These are phyloP conservation scores for Globicephala melas DNA, from an alignment of 2,113 vertebrate genomes.

Conservation along the genomic window DNA sequence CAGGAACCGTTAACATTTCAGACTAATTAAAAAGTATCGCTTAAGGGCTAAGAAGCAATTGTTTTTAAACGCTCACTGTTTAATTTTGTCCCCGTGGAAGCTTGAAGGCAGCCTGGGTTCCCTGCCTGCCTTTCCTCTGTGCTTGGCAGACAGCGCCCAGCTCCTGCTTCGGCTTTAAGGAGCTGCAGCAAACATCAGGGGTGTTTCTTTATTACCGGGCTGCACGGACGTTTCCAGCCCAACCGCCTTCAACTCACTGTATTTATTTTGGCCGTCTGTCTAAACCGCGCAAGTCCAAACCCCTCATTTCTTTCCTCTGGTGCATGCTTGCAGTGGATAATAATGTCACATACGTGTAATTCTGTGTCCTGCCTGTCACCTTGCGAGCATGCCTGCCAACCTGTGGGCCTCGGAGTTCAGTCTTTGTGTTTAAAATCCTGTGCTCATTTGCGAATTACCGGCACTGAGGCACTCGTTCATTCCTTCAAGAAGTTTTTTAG, in stretches of 20 bases:
- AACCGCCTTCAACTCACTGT: not conserved
- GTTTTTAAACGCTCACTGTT: not conserved
- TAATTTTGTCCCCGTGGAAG: not conserved
- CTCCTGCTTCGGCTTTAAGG: not conserved
- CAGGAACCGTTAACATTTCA: conserved; percentile 13
- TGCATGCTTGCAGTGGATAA: not conserved
- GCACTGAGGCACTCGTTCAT: not conserved
- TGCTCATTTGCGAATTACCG: rapidly evolving
- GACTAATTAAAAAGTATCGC: conserved; percentile 31
- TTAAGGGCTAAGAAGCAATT: not conserved
- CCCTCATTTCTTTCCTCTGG: conserved; percentile 13
- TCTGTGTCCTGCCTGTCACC: conserved; percentile 5
- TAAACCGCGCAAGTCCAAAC: conserved; percentile 25
- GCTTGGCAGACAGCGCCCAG: not conserved
- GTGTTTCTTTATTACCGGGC: conserved; percentile 14
- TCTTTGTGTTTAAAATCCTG: not conserved
- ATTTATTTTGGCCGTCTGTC: not conserved
- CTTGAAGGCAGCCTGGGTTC: not conserved
- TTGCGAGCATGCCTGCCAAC: not conserved
- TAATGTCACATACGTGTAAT: not conserved
- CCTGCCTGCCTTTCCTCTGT: not conserved
- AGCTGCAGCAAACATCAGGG: not conserved
- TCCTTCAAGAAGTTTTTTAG: not conserved
- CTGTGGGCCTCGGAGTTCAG: rapidly evolving
- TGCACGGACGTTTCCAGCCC: not conserved